Conservation (phyloP, 2,797 vertebrate genomes). For the Myripristis jacobus region DNA sequence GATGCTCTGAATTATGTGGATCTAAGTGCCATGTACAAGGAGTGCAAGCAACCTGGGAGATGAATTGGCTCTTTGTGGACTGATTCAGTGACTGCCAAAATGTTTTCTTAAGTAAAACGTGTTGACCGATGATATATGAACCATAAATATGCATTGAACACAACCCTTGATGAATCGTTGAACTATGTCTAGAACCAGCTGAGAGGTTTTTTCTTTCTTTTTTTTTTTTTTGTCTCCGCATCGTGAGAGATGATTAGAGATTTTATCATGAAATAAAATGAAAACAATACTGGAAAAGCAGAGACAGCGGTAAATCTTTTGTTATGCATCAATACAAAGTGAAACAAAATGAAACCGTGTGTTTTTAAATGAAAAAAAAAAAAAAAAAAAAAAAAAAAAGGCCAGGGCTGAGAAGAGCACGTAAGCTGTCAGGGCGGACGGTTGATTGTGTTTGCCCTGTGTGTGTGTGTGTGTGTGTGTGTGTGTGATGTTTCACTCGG, state of each 20-base stretch:
- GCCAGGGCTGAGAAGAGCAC: slow-evolving; percentile 24
- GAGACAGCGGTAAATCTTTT: slow-evolving; percentile 50
- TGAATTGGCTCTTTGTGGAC: slow-evolving; percentile 65
- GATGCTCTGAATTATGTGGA: slow-evolving; percentile 67
- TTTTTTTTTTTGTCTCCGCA: slow-evolving; percentile 34
- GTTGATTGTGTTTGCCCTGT: slow-evolving; percentile 49
- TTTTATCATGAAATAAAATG: neutral
- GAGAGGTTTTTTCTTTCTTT: slow-evolving; percentile 43
- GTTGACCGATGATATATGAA: slow-evolving; percentile 72
- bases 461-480: too few species aligned
- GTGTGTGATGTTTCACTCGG: slow-evolving; percentile 37
- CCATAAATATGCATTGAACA: slow-evolving; percentile 69
- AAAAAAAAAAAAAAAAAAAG: too few species aligned
- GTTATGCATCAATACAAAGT: slow-evolving; percentile 35
- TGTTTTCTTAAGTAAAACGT: slow-evolving; percentile 74
- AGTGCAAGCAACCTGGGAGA: slow-evolving; percentile 50
- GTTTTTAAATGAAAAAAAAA: slow-evolving; percentile 30
- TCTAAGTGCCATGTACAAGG: slow-evolving; percentile 47
- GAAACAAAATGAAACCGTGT: slow-evolving; percentile 25
- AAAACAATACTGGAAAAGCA: slow-evolving; percentile 47
- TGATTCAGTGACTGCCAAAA: slow-evolving; percentile 60
- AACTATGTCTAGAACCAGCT: slow-evolving; percentile 34
- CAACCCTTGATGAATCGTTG: slow-evolving; percentile 59
- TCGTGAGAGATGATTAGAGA: slow-evolving; percentile 21
- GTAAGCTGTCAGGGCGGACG: slow-evolving; percentile 33